These are phyloP conservation scores for Pandemis corylana DNA, from an alignment of 2,888 invertebrate species.

Conservation along the genomic window DNA sequence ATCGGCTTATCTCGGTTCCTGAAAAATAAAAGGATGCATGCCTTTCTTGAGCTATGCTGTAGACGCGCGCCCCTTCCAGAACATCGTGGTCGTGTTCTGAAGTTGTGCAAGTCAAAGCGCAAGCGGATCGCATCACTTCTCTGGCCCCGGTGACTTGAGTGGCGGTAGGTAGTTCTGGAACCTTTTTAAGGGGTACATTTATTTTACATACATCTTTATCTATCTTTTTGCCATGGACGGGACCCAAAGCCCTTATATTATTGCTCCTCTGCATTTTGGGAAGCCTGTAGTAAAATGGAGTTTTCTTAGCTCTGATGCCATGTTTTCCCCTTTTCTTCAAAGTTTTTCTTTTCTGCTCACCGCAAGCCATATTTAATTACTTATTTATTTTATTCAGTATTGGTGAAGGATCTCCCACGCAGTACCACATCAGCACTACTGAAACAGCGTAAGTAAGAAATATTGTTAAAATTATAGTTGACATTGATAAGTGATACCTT, in stretches of 20 bases:
- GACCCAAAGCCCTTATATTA: neutral
- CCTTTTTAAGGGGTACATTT: neutral
- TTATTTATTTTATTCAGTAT: neutral
- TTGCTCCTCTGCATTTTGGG: neutral
- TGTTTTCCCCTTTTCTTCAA: neutral
- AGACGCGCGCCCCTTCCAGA: neutral
- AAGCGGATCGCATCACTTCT: neutral
- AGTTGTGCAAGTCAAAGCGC: neutral
- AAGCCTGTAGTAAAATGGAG: neutral
- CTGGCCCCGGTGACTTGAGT: neutral
- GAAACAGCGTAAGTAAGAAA: constrained; percentile 3
- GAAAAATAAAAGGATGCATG: neutral
- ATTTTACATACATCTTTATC: neutral
- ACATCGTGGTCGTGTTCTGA: neutral
- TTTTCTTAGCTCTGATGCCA: neutral
- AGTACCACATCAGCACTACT: constrained; percentile 1
- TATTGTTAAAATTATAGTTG: too few species aligned
- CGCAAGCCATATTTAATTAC: constrained; percentile 1
- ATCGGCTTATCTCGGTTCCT: neutral
- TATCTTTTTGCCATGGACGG: neutral
- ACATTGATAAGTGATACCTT: too few species aligned
- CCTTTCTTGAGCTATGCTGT: neutral
- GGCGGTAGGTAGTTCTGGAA: neutral
- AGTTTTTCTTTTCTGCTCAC: neutral
- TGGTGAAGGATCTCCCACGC: constrained; percentile 15